Conservation (phyloP, 2,113 vertebrate species). For the Progne subis region DNA sequence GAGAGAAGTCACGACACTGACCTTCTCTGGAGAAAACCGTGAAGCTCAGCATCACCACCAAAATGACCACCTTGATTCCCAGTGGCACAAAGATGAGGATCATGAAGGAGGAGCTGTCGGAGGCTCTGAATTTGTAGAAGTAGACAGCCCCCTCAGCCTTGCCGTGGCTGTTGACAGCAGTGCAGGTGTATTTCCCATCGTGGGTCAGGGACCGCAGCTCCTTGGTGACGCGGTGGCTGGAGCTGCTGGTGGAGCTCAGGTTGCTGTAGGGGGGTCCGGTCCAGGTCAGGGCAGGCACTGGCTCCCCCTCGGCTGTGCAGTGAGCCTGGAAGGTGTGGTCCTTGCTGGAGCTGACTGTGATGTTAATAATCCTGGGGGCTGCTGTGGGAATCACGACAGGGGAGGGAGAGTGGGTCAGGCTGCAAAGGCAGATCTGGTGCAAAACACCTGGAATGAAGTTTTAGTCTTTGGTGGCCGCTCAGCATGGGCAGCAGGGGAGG, state of each 20-base stretch:
- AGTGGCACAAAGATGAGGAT: slow-evolving; percentile 44
- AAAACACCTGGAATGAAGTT: accelerated
- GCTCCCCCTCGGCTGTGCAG: slow-evolving; percentile 88
- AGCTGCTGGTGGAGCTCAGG: not conserved
- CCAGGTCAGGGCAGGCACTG: slow-evolving; percentile 82
- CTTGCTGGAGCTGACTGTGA: slow-evolving; percentile 77
- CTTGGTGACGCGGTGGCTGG: slow-evolving; percentile 73
- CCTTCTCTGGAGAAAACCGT: not conserved
- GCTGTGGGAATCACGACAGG: slow-evolving; percentile 54
- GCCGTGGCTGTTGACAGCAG: slow-evolving; percentile 75
- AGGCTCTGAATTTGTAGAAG: slow-evolving; percentile 70
- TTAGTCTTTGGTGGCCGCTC: not conserved
- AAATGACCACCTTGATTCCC: slow-evolving; percentile 65
- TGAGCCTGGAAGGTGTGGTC: slow-evolving; percentile 75
- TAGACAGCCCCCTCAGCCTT: slow-evolving; percentile 73
- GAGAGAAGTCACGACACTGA: accelerated
- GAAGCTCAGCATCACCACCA: slow-evolving; percentile 57
- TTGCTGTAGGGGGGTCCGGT: slow-evolving; percentile 56
- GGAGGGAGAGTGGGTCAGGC: not conserved
- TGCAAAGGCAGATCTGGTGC: not conserved
- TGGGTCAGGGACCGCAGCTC: slow-evolving; percentile 79
- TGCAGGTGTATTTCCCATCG: slow-evolving; percentile 88
- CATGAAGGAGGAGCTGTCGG: not conserved
- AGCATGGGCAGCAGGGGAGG: not conserved
- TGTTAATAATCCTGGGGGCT: slow-evolving; percentile 84